Percentiles rank a stretch among this genome's conserved stretches.
Conservation (phyloP, 2,888 invertebrate genomes). For the Endotricha flammealis region DNA sequence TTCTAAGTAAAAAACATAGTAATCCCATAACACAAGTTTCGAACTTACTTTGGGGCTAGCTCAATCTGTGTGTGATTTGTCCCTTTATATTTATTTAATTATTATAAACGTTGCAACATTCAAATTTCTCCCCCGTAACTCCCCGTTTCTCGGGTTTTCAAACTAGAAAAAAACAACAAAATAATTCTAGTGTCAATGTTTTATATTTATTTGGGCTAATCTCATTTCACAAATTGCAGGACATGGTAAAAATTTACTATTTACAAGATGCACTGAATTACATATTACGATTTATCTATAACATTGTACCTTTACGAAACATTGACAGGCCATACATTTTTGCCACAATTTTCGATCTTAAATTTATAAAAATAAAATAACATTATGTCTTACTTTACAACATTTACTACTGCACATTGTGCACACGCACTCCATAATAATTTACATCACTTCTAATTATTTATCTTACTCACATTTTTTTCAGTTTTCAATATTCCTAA, state of each 20-base stretch:
- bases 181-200: slow-evolving; percentile 58
- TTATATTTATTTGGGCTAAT: slow-evolving; percentile 72
- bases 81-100: too few relatives aligned
- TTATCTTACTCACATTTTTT: slow-evolving; percentile 22
- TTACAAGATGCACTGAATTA: slow-evolving; percentile 63
- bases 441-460: slow-evolving; percentile 39
- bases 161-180: slow-evolving; percentile 21
- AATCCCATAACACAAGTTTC: too few relatives aligned
- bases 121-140: too few relatives aligned
- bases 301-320: slow-evolving; percentile 68
- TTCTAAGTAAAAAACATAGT: too few relatives aligned
- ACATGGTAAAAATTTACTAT: slow-evolving; percentile 72
- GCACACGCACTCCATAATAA: slow-evolving; percentile 47
- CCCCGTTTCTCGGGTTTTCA: too few relatives aligned
- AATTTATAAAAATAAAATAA: slow-evolving; percentile 71
- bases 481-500: slow-evolving; percentile 12
- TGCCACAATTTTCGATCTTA: slow-evolving; percentile 55
- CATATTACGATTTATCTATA: slow-evolving; percentile 60
- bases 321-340: slow-evolving; percentile 49
- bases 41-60: too few relatives aligned
- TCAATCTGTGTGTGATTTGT: too few relatives aligned
- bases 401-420: slow-evolving; percentile 64
- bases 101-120: too few relatives aligned
- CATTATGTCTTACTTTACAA: slow-evolving; percentile 62
- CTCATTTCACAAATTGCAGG: slow-evolving; percentile 72